Base-by-base conservation (phyloP, 2,113 vertebrate species). In the Sceloporus tristichus region DNA sequence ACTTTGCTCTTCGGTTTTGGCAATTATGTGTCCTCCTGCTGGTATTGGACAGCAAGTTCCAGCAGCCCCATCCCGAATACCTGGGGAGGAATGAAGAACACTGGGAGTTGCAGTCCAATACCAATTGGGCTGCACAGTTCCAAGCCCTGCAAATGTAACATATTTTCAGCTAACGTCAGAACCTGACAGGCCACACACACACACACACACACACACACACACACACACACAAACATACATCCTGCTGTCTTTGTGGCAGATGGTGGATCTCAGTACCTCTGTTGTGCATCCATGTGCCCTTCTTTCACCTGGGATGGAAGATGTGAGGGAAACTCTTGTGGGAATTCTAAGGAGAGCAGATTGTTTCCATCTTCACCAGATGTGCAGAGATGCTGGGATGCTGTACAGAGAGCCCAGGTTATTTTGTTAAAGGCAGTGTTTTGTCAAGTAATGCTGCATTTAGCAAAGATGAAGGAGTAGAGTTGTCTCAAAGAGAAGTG, bases 401-500 rank as follows among this genome's bases (percentile, higher is more conserved):
- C 48, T 48, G 48, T 7, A 48, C 48, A 6, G 48, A 48, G 21
- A 13, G 80, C 78, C 53, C 23, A 56, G 19, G 82, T 75, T 29
- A 29, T 77, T 85, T 89, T 74, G 89, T 85, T 70, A 84, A 48
- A 38, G 2, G n/a, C 8, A 81, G 73, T 73, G 21, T 89, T 86
- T 89, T 89, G 73, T 82, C 84, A 75, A 42, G 48, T 38, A 65
- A 59, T 19, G 27, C 48, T 85, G 19, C 53, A 53, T 34, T 85
- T 87, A 21, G 56, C 29, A 71, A 84, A 73, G 80, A 90, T 68
- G 0, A 0, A 1, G 73, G 81, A 89, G 88, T 85, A 66, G 7
- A 48, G 77, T 81, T 86, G 79, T 85, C 76, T 87, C 9, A 25
- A 54, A 88, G 65, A 77, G 85, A 92, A 85, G 86, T 85, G 88